Evolutionary conservation across 2,888 invertebrate genomes (phyloP), one percentile per base, ranked within the genome.

Genomic region (Oxycera nigricornis): DNA sequence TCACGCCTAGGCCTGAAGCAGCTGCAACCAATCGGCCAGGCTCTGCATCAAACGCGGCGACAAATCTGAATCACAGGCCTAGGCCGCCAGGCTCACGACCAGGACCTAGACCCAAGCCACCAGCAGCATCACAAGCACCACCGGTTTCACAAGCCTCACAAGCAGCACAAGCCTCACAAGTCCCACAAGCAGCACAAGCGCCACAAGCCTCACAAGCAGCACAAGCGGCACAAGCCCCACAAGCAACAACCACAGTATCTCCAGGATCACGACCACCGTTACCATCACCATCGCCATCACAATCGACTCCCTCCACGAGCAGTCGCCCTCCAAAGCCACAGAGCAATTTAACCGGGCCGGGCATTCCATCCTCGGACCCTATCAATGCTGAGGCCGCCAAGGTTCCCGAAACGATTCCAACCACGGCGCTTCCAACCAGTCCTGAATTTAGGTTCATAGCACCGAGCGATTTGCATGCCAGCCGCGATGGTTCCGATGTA

Each of bases 281-380:
- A 14, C 7, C 39, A 11, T 39, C n/a, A 35, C 55, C 55, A 55
- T 22, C 17, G 22, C 61, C 61, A 17, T 28, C 59, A 7, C 30
- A 1, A 2, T 28, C 30, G 35, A 6, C 1, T 26, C 6, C 1
- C n/a, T 26, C 20, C 6, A 22, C 7, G 11, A 11, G 22, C 20
- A 14, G 9, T 2, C 14, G 24, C 9, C 65, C 24, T 24, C 65
- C 65, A 6, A 65, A 24, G 20, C 65, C 65, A n/a, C 65, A 65
- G 11, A 65, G 65, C 24, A 65, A 65, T 22, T 65, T 65, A 11
- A 65, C 14, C 1, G 65, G 65, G 14, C 65, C 65, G 1, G 14
- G 11, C 1, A 2, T 11, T 4, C 3, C 55, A 2, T 11, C 2
- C 24, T 17, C 55, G 17, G 39, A 39, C 39, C 39, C 7, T n/a